Evolutionary conservation across 2,888 invertebrate genomes (phyloP).

Genomic region (Stenotaenia linearis): DNA sequence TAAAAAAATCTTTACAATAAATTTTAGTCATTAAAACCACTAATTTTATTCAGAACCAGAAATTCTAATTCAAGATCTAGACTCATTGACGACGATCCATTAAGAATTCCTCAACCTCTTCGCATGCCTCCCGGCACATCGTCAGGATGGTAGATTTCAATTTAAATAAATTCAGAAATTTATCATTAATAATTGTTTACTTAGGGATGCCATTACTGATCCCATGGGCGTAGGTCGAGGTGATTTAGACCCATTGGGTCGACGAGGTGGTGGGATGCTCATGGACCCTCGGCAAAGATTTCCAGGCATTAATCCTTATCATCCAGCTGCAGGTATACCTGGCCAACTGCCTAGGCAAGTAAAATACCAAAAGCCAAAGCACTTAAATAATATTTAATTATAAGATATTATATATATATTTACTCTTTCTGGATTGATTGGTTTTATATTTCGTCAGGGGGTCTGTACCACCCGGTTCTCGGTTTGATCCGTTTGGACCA

Average conservation of each 20-base stretch:
- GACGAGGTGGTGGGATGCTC: constrained; percentile 65
- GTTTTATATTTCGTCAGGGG: constrained; percentile 51
- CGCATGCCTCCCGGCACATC: neutral
- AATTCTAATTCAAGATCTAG: neutral
- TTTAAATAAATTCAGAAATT: neutral
- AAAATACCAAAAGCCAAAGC: neutral
- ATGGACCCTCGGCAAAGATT: constrained; percentile 56
- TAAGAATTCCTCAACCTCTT: neutral
- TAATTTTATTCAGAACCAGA: neutral
- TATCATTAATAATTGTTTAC: neutral
- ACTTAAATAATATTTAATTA: neutral
- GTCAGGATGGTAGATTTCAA: neutral
- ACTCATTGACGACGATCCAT: neutral
- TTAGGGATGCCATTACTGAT: neutral
- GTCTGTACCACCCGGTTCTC: constrained; percentile 67
- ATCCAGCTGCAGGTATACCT: constrained; percentile 1
- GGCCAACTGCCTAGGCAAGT: constrained; percentile 27
- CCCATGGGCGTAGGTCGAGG: constrained; percentile 57
- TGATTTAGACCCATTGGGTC: constrained; percentile 70
- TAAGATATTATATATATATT: constrained; percentile 32
- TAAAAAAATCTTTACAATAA: neutral
- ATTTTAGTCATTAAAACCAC: neutral
- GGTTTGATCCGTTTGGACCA: constrained; percentile 81
- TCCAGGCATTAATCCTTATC: constrained; percentile 1
- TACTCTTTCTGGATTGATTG: neutral